Conservation (phyloP, 2,113 vertebrate genomes). For the Gymnobelideus leadbeateri region DNA sequence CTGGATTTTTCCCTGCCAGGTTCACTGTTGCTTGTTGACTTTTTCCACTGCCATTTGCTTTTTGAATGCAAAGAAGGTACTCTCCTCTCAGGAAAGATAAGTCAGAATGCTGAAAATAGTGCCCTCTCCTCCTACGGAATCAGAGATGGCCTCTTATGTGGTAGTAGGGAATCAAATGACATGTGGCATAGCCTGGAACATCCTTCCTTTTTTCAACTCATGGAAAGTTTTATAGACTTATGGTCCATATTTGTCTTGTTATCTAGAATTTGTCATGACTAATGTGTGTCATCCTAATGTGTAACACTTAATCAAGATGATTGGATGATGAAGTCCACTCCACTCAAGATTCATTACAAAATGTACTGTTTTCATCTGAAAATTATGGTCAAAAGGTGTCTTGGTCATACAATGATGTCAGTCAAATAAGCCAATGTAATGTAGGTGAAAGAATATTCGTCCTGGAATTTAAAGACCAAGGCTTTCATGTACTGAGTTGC, state of each 20-base stretch:
- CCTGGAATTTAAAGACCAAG: neutral
- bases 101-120: too few relatives aligned
- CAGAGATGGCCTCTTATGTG: neutral
- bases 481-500: neutral
- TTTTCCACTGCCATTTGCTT: neutral
- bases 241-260: neutral
- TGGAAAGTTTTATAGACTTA: neutral
- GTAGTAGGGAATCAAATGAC: neutral
- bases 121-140: neutral
- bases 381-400: neutral
- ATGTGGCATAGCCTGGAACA: neutral
- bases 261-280: neutral
- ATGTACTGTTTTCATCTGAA: neutral
- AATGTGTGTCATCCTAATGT: neutral
- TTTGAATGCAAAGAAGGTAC: slow-evolving; percentile 2
- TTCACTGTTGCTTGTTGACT: slow-evolving; percentile 40
- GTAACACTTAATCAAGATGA: neutral
- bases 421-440: neutral
- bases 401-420: neutral
- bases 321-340: neutral
- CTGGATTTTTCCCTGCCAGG: slow-evolving; percentile 28
- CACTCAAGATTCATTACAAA: neutral
- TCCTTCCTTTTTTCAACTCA: neutral
- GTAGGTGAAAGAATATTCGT: neutral
- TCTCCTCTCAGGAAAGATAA: neutral